Base-by-base conservation (phyloP, 2,113 vertebrate species). In the Ophiodon elongatus region DNA sequence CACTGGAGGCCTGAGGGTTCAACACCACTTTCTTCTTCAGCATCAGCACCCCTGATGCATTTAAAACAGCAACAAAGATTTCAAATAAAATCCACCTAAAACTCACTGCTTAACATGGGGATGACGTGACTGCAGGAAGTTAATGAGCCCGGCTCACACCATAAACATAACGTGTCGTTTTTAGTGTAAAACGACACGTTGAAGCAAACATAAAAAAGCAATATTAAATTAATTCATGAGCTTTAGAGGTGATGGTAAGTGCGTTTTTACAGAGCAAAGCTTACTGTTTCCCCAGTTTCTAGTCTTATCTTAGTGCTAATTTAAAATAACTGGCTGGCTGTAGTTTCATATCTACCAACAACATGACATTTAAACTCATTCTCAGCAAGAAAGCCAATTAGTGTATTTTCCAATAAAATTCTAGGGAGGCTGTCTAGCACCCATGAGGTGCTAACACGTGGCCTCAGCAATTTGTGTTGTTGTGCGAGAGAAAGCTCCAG, bases 401-500 rank as follows among this genome's bases (percentile, higher is more conserved):
- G 8, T 3, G 27, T 8, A 7, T 66, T 62, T 43, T 1, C 11
- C 5, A 50, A 59, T 57, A 19, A 1, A 69, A 25, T 82, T 45
- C 0, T 17, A n/a, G 15, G 23, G 33, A 37, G 45, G 15, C 6
- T 35, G 45, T 73, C 0, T 1, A 72, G 17, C 50, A 23, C 33
- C 3, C 47, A 23, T 33, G 77, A 29, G 41, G 50, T 4, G 60
- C 70, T 23, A 63, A 62, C 85, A 57, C 52, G 66, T 79, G 77
- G 71, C 74, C 71, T 68, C 41, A 59, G 31, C 63, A 50, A 65
- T 56, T 73, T 70, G 57, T 71, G 65, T 31, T 68, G 73, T 59
- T 45, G 50, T 67, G 37, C 67, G 63, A 80, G 35, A 75, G 71
- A 82, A 64, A 57, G 62, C 66, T 41, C 27, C 79, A 71, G 57